Conservation (phyloP, 2,113 vertebrate genomes). For the Petromus typicus region DNA sequence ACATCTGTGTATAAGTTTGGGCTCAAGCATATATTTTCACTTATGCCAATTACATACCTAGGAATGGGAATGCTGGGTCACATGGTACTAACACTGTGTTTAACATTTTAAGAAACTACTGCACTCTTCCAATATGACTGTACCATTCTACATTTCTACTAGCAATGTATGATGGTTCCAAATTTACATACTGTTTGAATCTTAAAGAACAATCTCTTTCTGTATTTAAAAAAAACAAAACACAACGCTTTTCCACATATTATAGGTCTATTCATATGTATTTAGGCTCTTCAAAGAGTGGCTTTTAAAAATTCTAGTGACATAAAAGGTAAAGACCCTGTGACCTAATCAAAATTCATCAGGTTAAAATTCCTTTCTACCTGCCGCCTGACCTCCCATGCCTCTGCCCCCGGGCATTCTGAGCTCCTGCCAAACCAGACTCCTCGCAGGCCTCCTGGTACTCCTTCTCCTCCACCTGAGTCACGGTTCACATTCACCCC, state of each 20-base stretch:
- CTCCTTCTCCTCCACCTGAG: not conserved
- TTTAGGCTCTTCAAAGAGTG: conserved; percentile 4
- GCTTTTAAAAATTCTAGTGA: conserved; percentile 6
- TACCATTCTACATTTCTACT: not conserved
- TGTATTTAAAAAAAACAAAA: no score
- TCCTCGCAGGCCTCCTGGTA: not conserved
- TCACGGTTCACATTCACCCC: conserved; percentile 56
- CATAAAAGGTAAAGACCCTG: conserved; percentile 28
- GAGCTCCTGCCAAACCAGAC: not conserved
- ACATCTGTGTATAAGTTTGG: not conserved
- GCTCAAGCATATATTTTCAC: not conserved
- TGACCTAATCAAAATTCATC: conserved; percentile 1
- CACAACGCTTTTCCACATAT: not conserved
- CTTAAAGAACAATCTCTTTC: not conserved
- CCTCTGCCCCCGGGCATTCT: conserved; percentile 11
- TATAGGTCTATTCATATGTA: not conserved
- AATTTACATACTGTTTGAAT: not conserved
- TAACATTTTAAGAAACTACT: conserved; percentile 5
- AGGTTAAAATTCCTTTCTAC: conserved; percentile 48
- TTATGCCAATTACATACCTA: not conserved
- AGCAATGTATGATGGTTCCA: not conserved
- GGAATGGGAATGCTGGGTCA: not conserved
- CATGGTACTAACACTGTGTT: not conserved
- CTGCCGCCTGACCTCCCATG: not conserved
- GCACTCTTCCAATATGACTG: not conserved